Conservation (phyloP, 2,113 vertebrate genomes). For the Lynx canadensis region DNA sequence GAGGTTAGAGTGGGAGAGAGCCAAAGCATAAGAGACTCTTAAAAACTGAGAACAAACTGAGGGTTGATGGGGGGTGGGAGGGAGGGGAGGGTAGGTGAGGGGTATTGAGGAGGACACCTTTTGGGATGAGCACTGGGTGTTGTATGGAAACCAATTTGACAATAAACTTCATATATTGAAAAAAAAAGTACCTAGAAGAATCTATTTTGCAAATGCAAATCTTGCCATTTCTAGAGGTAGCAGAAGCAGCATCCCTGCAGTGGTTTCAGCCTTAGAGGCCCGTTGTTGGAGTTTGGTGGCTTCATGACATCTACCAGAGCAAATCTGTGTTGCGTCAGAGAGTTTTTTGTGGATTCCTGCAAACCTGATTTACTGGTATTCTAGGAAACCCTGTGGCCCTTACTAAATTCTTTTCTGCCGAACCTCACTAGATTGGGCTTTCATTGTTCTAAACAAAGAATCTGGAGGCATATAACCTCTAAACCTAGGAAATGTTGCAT, state of each 20-base stretch:
- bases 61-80: no score
- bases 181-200: neutral
- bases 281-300: neutral
- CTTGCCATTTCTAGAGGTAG: neutral
- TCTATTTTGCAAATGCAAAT: neutral
- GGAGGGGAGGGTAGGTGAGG: no score
- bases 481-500: neutral
- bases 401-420: slow-evolving; percentile 6
- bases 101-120: no score
- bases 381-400: neutral
- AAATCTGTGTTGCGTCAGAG: neutral
- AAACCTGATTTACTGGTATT: neutral
- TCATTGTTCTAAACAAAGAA: neutral
- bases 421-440: neutral
- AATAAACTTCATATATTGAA: no score
- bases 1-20: no score
- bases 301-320: no score
- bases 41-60: no score
- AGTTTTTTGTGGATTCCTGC: neutral
- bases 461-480: neutral
- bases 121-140: no score
- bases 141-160: no score
- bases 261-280: neutral
- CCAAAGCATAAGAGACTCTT: no score
- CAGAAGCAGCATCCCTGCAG: neutral